Evolutionary conservation across 2,888 invertebrate species (phyloP), one percentile per base, ranked within the genome.

Genomic region (Gerris lacustris): DNA sequence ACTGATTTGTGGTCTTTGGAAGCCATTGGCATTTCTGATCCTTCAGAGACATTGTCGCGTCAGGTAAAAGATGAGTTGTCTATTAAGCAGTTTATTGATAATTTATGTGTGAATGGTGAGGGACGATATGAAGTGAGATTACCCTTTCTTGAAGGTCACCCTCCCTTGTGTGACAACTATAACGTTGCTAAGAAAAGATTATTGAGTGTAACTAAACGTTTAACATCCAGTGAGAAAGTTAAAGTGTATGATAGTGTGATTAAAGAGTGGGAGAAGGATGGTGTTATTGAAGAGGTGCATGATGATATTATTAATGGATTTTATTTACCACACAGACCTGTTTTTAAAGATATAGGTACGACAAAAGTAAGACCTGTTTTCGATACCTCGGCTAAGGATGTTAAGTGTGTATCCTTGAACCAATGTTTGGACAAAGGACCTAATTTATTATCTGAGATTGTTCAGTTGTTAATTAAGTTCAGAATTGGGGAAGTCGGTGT

Each of bases 361-460:
- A 71, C 68, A 2, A 9, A n/a, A 66, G 31, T 71, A 7, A 43
- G 71, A 11, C 71, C 71, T 18, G 69, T 71, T 5, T 71, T 71
- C 17, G 69, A 71, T 45, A 68, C n/a, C n/a, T n/a, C n/a, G n/a
- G n/a, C n/a, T n/a, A n/a, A n/a, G n/a, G n/a, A n/a, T n/a, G n/a
- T n/a, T n/a, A n/a, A n/a, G n/a, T n/a, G n/a, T n/a, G n/a, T n/a
- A n/a, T n/a, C n/a, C n/a, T n/a, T n/a, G n/a, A n/a, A n/a, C n/a
- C n/a, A n/a, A n/a, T n/a, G n/a, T n/a, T n/a, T n/a, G n/a, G n/a
- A n/a, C n/a, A n/a, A n/a, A n/a, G n/a, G n/a, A n/a, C n/a, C n/a
- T n/a, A n/a, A n/a, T n/a, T n/a, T n/a, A n/a, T n/a, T n/a, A n/a
- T n/a, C n/a, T n/a, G n/a, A n/a, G n/a, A n/a, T n/a, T n/a, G n/a